Base-by-base conservation (phyloP, 2,888 invertebrate species). In the Prosapia bicincta region DNA sequence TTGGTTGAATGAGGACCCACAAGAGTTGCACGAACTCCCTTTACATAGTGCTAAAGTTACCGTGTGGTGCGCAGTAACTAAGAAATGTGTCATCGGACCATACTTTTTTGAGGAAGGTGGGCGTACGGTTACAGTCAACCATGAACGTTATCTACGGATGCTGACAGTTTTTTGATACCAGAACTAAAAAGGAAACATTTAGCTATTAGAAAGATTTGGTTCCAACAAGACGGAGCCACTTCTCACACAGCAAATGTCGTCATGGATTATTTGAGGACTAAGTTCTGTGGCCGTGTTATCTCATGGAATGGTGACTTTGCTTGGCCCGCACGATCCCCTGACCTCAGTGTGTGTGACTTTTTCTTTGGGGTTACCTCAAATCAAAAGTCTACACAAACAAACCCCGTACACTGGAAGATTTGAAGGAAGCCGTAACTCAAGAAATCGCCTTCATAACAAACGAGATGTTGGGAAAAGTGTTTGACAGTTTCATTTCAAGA, bases 11-110 rank as follows among this genome's bases (percentile, higher is more conserved):
- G 26, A 7, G 2, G 38, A 73, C 24, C 67, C 67, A 24, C 25
- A 38, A 66, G 25, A 71, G 70, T 25, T 77, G n/a, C 70, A 73
- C 26, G 72, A 77, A 72, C 69, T 38, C 24, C 66, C 76, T n/a
- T n/a, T 76, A 13, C 78, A 78, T 66, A 69, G 70, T 70, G n/a
- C 26, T 26, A 75, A 73, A 32, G 71, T 78, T 30, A 75, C 66
- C 30, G 74, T 73, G 65, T 76, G 75, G 71, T 70, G 74, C 67
- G 71, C 28, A 24, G 76, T 69, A 67, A 68, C 65, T 24, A 67
- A 69, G 68, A 67, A 13, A 7, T 70, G 74, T 74, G 77, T 76
- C 26, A 77, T 78, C 69, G 66, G 72, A 10, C 66, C 66, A 26
- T 54, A 54, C 20, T 54, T 54, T 54, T 54, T 78, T 26, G 38